Conservation (phyloP, 1,140 invertebrate species). For the Micrasema longulum region DNA sequence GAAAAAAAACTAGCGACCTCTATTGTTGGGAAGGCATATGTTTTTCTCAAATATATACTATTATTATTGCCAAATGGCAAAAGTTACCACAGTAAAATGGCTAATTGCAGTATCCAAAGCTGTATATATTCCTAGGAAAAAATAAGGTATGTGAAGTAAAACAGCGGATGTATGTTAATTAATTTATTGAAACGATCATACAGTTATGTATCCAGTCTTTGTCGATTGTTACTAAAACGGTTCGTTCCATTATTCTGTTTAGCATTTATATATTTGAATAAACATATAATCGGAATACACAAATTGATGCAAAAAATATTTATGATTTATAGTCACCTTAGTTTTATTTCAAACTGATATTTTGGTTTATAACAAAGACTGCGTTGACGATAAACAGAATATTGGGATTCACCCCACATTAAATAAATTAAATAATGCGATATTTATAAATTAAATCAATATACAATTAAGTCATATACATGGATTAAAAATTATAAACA, state of each 20-base stretch:
- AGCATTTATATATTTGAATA: conserved; percentile 29
- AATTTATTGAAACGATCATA: conserved; percentile 53
- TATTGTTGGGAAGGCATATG: too few relatives aligned
- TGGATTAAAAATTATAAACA: conserved; percentile 38
- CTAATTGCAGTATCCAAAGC: too few relatives aligned
- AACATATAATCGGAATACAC: conserved; percentile 2
- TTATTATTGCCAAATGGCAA: too few relatives aligned
- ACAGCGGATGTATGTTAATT: conserved; percentile 43
- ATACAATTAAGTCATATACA: conserved; percentile 50
- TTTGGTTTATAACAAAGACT: conserved; percentile 5
- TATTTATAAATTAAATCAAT: conserved; percentile 53
- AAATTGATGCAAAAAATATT: too few relatives aligned
- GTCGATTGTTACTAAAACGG: conserved; percentile 50
- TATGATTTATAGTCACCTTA: neutral
- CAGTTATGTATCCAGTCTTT: conserved; percentile 54
- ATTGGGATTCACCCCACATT: conserved; percentile 36
- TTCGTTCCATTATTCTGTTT: conserved; percentile 50
- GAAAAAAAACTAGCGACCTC: too few relatives aligned
- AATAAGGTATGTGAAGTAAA: conserved; percentile 5
- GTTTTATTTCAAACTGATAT: conserved; percentile 6
- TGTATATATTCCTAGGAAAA: too few relatives aligned
- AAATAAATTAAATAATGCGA: conserved; percentile 53
- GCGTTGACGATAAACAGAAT: conserved; percentile 45
- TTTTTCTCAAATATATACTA: too few relatives aligned
- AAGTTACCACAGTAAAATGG: too few relatives aligned